A percentile compares a stretch with the other conserved stretches of the same genome.
Evolutionary conservation across 2,797 vertebrate species (phyloP).

Genomic region (Pangasius larnaudii): DNA sequence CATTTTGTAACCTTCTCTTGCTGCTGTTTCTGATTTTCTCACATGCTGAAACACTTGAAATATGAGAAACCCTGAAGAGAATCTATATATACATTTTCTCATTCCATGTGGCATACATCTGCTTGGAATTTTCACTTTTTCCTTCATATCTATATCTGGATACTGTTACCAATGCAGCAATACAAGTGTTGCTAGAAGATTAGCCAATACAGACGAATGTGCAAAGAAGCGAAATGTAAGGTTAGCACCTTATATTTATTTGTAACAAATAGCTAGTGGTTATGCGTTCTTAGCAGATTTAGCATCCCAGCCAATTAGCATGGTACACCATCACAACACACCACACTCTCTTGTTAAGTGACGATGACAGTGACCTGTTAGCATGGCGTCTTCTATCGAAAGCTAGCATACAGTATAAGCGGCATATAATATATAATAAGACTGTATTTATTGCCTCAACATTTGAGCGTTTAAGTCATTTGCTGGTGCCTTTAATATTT

Average conservation of each 20-base stretch:
- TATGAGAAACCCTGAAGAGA: background rate
- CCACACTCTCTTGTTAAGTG: background rate
- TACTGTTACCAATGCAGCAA: background rate
- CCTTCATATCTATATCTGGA: background rate
- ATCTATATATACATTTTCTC: background rate
- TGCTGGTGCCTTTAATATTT: too few relatives aligned
- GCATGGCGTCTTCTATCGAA: background rate
- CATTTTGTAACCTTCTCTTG: background rate
- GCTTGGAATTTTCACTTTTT: background rate
- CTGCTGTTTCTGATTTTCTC: conserved; percentile 1
- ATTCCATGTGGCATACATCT: background rate
- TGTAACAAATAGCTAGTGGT: background rate
- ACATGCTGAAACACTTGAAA: background rate
- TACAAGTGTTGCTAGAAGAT: background rate
- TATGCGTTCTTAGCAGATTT: background rate
- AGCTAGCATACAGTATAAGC: background rate
- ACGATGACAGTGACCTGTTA: background rate
- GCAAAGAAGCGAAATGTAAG: background rate
- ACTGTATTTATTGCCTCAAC: background rate
- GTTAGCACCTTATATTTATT: background rate
- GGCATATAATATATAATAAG: background rate
- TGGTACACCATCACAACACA: too few relatives aligned
- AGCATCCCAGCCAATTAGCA: background rate
- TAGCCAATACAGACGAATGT: background rate
- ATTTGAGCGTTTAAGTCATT: background rate